Evolutionary conservation across 2,113 vertebrate genomes (phyloP), one percentile per base, ranked within the genome.

Genomic region (Podiceps cristatus): DNA sequence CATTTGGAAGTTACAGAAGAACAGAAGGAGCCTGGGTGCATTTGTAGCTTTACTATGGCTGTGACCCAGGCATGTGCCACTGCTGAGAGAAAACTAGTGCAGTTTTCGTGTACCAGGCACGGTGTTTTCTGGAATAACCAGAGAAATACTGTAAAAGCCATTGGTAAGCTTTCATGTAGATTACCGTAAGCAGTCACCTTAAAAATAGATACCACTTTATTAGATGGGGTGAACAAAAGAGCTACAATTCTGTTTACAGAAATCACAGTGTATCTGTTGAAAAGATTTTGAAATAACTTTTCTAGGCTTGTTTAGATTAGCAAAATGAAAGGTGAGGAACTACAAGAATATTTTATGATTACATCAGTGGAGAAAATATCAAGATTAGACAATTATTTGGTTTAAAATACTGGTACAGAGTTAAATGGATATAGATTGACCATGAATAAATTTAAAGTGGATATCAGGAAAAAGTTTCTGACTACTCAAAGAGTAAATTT

Each of bases 21-120:
- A 18, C 2, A 6, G 6, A 33, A 62, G 35, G 35, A 19, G 10
- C 12, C 27, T 63, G 27, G 2, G 15, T 35, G 18, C 40, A 44
- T 25, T 83, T 86, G 75, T 58, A 19, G 37, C 64, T 50, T 83
- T 37, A 17, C 27, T 68, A 3, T 44, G 42, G 11, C n/a, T 68
- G 14, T 73, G n/a, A 60, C 37, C 18, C 7, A 10, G 0, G 3
- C 1, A 7, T 45, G 13, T 79, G n/a, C 27, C 16, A 12, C 22
- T 6, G 11, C 28, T 14, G 78, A 35, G 53, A 68, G n/a, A 76
- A 68, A 88, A 59, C 5, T 8, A 20, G 22, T 14, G 49, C 16
- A 42, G 1, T 55, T 75, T 33, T 35, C 28, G 24, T 3, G 11
- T 23, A 42, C 15, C 67, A 42, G 45, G 16, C 8, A 1, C 16